These are phyloP conservation scores for Byasa hedistus DNA, from an alignment of 2,888 invertebrate species.

Conservation along the genomic window DNA sequence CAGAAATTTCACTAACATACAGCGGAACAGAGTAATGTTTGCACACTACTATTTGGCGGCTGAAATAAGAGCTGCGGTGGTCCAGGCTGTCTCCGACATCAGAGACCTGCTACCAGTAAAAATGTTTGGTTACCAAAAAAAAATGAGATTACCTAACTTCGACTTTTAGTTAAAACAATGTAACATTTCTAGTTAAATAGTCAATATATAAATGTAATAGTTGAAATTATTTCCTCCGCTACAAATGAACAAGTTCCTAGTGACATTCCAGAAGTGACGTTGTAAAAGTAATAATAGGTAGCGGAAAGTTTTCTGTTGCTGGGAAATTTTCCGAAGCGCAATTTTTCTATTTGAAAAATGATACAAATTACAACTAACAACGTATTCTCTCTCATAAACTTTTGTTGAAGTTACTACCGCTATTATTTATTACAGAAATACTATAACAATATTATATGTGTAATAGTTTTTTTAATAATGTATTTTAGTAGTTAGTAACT, in stretches of 20 bases:
- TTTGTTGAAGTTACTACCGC: not conserved
- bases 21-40: too few species aligned
- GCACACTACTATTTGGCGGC: too few species aligned
- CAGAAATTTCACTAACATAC: too few species aligned
- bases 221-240: slow-evolving; percentile 1
- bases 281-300: slow-evolving; percentile 24
- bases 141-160: too few species aligned
- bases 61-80: too few species aligned
- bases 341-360: slow-evolving; percentile 26
- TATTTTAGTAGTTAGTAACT: too few species aligned
- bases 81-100: too few species aligned
- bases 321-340: slow-evolving; percentile 12
- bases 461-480: too few species aligned
- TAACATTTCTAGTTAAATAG: too few species aligned
- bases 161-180: too few species aligned
- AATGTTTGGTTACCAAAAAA: too few species aligned
- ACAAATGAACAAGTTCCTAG: slow-evolving; percentile 11
- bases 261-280: slow-evolving; percentile 26
- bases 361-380: slow-evolving; percentile 10
- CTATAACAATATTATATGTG: not conserved
- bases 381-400: not conserved
- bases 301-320: slow-evolving; percentile 16
- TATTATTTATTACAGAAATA: not conserved
- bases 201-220: slow-evolving; percentile 1
- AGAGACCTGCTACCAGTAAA: too few species aligned